Evolutionary conservation across 2,113 vertebrate genomes (phyloP).

Genomic region (Hystrix cristata): DNA sequence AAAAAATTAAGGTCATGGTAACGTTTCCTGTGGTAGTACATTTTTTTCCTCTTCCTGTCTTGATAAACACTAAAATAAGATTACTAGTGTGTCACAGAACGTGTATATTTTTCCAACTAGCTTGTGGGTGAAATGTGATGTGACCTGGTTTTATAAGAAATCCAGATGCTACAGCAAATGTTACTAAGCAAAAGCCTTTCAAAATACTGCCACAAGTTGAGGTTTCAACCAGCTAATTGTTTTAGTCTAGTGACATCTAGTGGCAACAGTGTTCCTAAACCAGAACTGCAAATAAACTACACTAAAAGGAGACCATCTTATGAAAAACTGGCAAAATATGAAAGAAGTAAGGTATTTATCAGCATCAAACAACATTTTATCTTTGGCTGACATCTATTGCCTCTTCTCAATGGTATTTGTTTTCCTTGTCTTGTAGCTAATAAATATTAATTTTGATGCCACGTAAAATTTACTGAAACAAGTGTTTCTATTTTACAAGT

Average conservation of each 20-base stretch:
- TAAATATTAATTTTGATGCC: constrained; percentile 29
- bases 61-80: constrained; percentile 61
- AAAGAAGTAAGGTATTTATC: not conserved
- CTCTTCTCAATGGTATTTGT: not conserved
- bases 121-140: constrained; percentile 31
- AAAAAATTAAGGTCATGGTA: constrained; percentile 51
- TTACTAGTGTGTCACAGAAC: constrained; percentile 9
- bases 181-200: constrained; percentile 32
- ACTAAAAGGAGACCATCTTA: constrained; percentile 70
- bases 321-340: constrained; percentile 15
- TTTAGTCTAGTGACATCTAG: constrained; percentile 83
- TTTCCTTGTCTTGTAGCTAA: not conserved
- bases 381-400: not conserved
- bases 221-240: not conserved
- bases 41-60: constrained; percentile 56
- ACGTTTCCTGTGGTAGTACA: constrained; percentile 34
- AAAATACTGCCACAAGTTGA: not conserved
- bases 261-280: constrained; percentile 49
- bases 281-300: not conserved
- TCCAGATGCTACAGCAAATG: not conserved
- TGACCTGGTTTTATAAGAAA: constrained; percentile 64
- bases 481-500: not conserved
- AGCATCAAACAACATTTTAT: constrained; percentile 15
- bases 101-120: constrained; percentile 52
- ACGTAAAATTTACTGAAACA: constrained; percentile 37